Conservation (phyloP, 2,113 vertebrate species). For the Proterorhinus semilunaris region DNA sequence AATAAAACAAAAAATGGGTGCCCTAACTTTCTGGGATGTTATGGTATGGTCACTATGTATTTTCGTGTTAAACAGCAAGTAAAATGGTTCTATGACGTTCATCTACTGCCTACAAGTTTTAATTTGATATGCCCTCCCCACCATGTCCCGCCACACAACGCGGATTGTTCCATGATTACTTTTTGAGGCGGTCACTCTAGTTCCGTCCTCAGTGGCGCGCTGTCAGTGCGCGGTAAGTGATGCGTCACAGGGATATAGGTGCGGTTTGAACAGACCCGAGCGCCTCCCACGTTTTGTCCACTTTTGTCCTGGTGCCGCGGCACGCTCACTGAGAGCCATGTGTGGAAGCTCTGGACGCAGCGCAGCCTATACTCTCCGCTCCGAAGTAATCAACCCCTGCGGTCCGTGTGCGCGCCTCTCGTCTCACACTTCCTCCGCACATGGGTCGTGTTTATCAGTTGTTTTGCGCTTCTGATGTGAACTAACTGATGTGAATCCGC, state of each 20-base stretch:
- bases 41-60: too few species aligned
- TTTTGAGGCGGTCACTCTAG: neutral
- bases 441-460: slow-evolving; percentile 19
- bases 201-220: neutral
- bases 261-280: slow-evolving; percentile 40
- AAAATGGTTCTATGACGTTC: too few species aligned
- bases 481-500: slow-evolving; percentile 31
- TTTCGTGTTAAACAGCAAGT: too few species aligned
- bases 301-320: slow-evolving; percentile 4
- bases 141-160: too few species aligned
- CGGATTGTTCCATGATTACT: too few species aligned
- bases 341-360: slow-evolving; percentile 6
- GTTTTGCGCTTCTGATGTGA: slow-evolving; percentile 23
- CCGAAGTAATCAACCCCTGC: neutral
- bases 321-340: slow-evolving; percentile 12
- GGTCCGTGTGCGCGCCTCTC: neutral
- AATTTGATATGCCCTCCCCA: too few species aligned
- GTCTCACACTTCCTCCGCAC: neutral
- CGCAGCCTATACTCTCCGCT: slow-evolving; percentile 13
- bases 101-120: too few species aligned
- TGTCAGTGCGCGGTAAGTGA: slow-evolving; percentile 21
- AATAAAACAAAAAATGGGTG: too few species aligned
- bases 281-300: slow-evolving; percentile 20
- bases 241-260: slow-evolving; percentile 52
- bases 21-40: too few species aligned